phyloP scores from a whole-genome alignment of 1,140 invertebrate species.

The Pseudachorutes palmiensis region DNA sequence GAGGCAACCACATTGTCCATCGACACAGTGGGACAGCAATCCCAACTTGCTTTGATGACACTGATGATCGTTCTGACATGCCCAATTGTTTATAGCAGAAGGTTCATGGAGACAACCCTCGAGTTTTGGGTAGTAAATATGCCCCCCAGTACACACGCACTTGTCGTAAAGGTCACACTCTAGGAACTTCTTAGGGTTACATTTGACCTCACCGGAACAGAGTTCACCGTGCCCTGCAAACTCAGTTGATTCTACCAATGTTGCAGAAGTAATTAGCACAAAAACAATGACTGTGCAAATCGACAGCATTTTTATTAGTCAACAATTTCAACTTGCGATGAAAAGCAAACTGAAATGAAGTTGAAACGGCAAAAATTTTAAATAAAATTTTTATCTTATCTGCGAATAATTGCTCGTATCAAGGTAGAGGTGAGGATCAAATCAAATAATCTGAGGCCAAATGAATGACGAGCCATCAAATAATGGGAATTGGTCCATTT shows the following conservation, averaged over 20 bases:
- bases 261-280: not conserved
- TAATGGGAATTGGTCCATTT: not conserved
- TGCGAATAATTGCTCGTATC: too few relatives aligned
- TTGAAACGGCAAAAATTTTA: not conserved
- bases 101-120: not conserved
- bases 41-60: not conserved
- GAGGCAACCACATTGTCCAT: not conserved
- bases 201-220: not conserved
- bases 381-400: not conserved
- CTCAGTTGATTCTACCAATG: not conserved
- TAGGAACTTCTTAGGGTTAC: not conserved
- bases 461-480: too few relatives aligned
- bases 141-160: not conserved
- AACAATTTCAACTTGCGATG: too few relatives aligned
- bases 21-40: not conserved
- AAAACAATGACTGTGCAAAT: not conserved
- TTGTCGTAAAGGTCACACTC: not conserved
- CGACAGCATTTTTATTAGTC: not conserved
- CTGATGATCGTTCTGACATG: not conserved
- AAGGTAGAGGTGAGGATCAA: too few relatives aligned
- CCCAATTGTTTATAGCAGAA: not conserved
- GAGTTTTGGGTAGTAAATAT: not conserved
- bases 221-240: not conserved
- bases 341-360: not conserved
- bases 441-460: too few relatives aligned